phyloP scores from a whole-genome alignment of 2,113 vertebrate genomes.

The Hippocampus guttulatus region DNA sequence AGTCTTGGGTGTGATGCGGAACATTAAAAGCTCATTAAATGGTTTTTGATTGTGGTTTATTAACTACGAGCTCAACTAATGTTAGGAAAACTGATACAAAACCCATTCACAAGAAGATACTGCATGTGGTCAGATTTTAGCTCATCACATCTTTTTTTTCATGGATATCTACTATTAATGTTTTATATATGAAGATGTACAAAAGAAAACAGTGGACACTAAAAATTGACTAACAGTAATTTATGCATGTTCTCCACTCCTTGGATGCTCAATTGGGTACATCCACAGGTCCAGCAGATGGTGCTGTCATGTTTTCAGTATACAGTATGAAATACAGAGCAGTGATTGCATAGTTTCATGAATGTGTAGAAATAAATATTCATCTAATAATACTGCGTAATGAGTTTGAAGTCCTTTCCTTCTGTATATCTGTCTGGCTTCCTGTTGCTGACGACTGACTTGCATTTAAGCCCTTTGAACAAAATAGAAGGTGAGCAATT shows the following conservation, averaged over 20 bases:
- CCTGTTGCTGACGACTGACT: too few species aligned
- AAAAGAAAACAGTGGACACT: not conserved
- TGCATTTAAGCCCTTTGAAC: too few species aligned
- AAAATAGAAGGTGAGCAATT: too few species aligned
- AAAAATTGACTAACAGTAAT: too few species aligned
- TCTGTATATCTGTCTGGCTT: too few species aligned
- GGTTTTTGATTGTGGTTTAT: not conserved
- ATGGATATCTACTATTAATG: not conserved
- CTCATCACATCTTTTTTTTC: not conserved
- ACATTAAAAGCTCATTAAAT: not conserved
- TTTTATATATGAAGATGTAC: not conserved
- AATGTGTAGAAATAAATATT: too few species aligned
- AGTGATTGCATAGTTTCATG: too few species aligned
- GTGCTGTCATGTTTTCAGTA: not conserved
- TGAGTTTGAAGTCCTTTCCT: too few species aligned
- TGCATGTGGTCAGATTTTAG: not conserved
- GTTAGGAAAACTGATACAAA: not conserved
- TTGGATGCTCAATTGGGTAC: not conserved
- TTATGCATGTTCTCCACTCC: too few species aligned
- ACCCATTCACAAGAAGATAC: not conserved
- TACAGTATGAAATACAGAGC: not conserved
- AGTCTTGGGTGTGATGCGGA: conserved; percentile 2
- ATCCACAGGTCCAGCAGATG: not conserved
- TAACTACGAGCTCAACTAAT: not conserved
- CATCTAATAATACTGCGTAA: too few species aligned